These are phyloP conservation scores for Hemithea aestivaria DNA, from an alignment of 2,888 invertebrate genomes.

Conservation along the genomic window DNA sequence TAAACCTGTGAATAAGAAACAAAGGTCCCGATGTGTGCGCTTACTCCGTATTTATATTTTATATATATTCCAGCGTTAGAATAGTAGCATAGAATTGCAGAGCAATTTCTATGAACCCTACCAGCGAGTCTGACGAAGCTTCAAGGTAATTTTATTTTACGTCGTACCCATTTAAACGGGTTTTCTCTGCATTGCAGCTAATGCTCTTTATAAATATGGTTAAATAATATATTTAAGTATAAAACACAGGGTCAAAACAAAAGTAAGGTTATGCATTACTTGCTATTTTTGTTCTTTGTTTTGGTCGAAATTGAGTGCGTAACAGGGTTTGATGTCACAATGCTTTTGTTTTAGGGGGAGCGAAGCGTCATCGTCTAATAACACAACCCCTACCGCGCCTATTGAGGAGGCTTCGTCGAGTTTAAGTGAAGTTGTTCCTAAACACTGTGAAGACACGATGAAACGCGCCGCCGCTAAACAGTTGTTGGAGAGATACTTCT, in stretches of 20 bases:
- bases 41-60: slow-evolving; percentile 44
- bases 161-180: slow-evolving; percentile 11
- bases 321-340: slow-evolving; percentile 18
- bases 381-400: slow-evolving; percentile 54
- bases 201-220: too few species aligned
- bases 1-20: slow-evolving; percentile 20
- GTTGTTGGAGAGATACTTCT: slow-evolving; percentile 94
- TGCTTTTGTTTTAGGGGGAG: slow-evolving; percentile 58
- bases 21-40: slow-evolving; percentile 39
- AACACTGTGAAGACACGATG: slow-evolving; percentile 81
- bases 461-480: slow-evolving; percentile 89
- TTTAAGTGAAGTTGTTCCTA: slow-evolving; percentile 54
- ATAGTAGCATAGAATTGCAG: slow-evolving; percentile 47
- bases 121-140: slow-evolving; percentile 78
- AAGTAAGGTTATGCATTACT: slow-evolving; percentile 68
- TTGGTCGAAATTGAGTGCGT: slow-evolving; percentile 35
- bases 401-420: slow-evolving; percentile 50
- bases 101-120: slow-evolving; percentile 77
- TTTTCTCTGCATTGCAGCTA: slow-evolving; percentile 1
- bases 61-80: slow-evolving; percentile 45
- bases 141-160: slow-evolving; percentile 65
- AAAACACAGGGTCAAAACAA: slow-evolving; percentile 6
- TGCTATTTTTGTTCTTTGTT: slow-evolving; percentile 71
- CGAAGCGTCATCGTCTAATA: slow-evolving; percentile 76
- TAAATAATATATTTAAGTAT: too few species aligned